Base-by-base conservation (phyloP, 2,113 vertebrate genomes). In the Cygnus atratus region DNA sequence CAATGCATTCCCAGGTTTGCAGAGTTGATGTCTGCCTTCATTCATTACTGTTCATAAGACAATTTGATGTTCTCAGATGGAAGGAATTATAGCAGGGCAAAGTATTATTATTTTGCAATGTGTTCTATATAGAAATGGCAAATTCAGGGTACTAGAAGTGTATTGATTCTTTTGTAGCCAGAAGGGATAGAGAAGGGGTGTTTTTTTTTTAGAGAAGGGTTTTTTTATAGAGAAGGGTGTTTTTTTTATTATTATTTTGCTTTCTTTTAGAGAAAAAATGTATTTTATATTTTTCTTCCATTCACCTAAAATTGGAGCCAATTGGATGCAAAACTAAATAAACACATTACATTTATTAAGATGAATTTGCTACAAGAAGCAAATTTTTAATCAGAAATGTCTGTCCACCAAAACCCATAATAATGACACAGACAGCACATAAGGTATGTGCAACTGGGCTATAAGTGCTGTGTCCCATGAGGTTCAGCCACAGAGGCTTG, bases 401-500 rank as follows among this genome's bases (percentile, higher is more conserved):
- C 35, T 28, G 9, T 19, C 50, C 15, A 33, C n/a, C 28, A 46
- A 46, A 80, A 35, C 39, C 39, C 39, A 39, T 39, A 80, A 8
- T 43, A 26, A 41, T 35, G 43, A 37, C 11, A 20, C 1, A 6
- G 48, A 44, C 25, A 37, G 11, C 26, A 48, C n/a, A 7, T 4
- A 3, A 41, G 8, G 37, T 21, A 26, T 8, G 20, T 43, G 29
- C 29, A 71, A 50, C 50, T 9, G 9, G 31, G 62, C 24, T 75
- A 26, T 24, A 71, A 66, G 12, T 35, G 11, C 35, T 43, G 35
- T 11, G 22, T 50, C 43, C 31, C 5, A 11, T 17, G 29, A 75
- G 22, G 13, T 48, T 68, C 13, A 22, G 39, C 17, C 8, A 0
- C 4, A 46, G 10, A 20, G 24, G 4, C 9, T 48, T 20, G 0